Conservation (phyloP, 2,113 vertebrate species). For the Xiphorhynchus elegans region DNA sequence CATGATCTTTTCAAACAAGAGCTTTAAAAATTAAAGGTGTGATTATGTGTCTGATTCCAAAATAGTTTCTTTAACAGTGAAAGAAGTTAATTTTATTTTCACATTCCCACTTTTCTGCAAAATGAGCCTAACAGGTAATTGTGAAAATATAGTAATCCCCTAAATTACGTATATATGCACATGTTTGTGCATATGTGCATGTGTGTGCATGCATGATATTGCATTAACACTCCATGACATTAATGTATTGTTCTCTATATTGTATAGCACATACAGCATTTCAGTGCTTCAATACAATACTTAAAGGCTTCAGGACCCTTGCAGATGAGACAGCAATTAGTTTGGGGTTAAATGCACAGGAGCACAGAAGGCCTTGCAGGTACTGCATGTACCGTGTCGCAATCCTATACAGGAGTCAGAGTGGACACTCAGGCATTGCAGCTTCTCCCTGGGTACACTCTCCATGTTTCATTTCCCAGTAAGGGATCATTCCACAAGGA, state of each 20-base stretch:
- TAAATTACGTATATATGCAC: neutral
- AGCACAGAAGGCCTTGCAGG: neutral
- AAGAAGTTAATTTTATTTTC: neutral
- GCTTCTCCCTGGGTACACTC: neutral
- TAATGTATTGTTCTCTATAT: neutral
- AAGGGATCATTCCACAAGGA: neutral
- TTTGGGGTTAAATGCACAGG: neutral
- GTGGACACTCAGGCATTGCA: fast-evolving
- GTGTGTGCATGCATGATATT: fast-evolving
- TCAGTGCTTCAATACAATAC: neutral
- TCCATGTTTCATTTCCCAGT: neutral
- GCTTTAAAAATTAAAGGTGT: neutral
- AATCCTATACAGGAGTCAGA: neutral
- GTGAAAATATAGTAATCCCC: neutral
- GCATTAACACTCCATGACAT: neutral
- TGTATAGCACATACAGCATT: neutral
- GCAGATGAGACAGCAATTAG: neutral
- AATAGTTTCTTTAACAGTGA: neutral
- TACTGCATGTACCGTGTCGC: fast-evolving
- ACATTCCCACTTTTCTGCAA: neutral
- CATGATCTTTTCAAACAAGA: neutral
- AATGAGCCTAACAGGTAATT: neutral
- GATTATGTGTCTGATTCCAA: neutral
- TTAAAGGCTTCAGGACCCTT: neutral
- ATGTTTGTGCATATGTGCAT: neutral